Percentiles rank a stretch among this genome's conserved stretches.
Conservation (phyloP, 1,140 invertebrate species). For the Tyrophagus putrescentiae region DNA sequence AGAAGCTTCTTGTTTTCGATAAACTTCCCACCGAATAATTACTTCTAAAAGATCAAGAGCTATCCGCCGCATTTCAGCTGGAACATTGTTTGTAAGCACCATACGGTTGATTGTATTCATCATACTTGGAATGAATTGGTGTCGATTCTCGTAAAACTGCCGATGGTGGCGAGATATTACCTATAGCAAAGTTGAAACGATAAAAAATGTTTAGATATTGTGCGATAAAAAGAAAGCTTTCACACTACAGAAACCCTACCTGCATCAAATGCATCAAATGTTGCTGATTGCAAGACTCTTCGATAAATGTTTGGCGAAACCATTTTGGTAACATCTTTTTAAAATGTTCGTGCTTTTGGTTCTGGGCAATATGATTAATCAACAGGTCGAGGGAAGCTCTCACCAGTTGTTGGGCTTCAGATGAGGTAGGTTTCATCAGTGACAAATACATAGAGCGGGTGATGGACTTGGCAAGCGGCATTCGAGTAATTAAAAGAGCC, state of each 20-base stretch:
- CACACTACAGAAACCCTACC: slow-evolving; percentile 76
- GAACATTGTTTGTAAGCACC: slow-evolving; percentile 70
- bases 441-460: slow-evolving; percentile 96
- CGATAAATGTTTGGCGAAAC: slow-evolving; percentile 97
- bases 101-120: slow-evolving; percentile 80
- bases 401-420: slow-evolving; percentile 79
- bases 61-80: slow-evolving; percentile 74
- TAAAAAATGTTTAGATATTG: too few relatives aligned
- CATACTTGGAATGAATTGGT: slow-evolving; percentile 85
- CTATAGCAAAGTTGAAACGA: too few relatives aligned
- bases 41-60: slow-evolving; percentile 95
- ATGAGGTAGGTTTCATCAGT: slow-evolving; percentile 79
- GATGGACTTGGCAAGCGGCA: slow-evolving; percentile 91
- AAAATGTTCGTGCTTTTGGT: slow-evolving; percentile 87
- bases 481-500: slow-evolving; percentile 92
- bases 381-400: slow-evolving; percentile 87
- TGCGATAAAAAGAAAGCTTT: too few relatives aligned
- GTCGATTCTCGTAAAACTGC: slow-evolving; percentile 85
- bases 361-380: too few relatives aligned
- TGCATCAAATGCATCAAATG: slow-evolving; percentile 91
- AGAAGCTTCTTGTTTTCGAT: too few relatives aligned
- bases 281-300: slow-evolving; percentile 76
- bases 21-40: slow-evolving; percentile 71
- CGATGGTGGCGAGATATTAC: slow-evolving; percentile 89
- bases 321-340: slow-evolving; percentile 92